A percentile compares a stretch with the other conserved stretches of the same genome.
Conservation (phyloP, 2,888 invertebrate genomes). For the Drosophila putrida region DNA sequence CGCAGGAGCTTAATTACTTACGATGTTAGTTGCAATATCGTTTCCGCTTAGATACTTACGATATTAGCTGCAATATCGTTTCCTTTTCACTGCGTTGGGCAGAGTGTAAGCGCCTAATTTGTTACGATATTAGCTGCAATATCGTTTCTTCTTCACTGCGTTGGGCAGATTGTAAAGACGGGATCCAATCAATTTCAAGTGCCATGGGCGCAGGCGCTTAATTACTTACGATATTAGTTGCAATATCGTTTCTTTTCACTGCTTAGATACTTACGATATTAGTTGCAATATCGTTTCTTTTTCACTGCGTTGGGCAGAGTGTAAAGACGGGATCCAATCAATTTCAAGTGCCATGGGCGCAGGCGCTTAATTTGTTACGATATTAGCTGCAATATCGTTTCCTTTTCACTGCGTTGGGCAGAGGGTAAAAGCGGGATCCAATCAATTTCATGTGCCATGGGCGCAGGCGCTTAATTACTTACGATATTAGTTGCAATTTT, state of each 20-base stretch:
- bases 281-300: conserved; percentile 7
- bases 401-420: conserved; percentile 8
- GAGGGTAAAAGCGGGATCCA: neutral
- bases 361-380: conserved; percentile 40
- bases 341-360: conserved; percentile 40
- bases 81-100: conserved; percentile 14
- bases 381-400: conserved; percentile 35
- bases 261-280: neutral
- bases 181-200: conserved; percentile 35
- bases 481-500: conserved; percentile 34
- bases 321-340: conserved; percentile 15
- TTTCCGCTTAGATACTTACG: conserved; percentile 8
- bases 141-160: conserved; percentile 22
- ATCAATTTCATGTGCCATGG: conserved; percentile 45
- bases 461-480: conserved; percentile 42
- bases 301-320: conserved; percentile 4
- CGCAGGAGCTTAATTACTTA: conserved; percentile 42
- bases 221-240: conserved; percentile 34
- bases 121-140: conserved; percentile 23
- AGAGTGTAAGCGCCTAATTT: conserved; percentile 39
- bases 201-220: conserved; percentile 36
- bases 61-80: conserved; percentile 29
- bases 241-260: conserved; percentile 8
- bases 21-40: conserved; percentile 25
- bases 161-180: neutral